Conservation (phyloP, 2,113 vertebrate species). For the Taxidea taxus region DNA sequence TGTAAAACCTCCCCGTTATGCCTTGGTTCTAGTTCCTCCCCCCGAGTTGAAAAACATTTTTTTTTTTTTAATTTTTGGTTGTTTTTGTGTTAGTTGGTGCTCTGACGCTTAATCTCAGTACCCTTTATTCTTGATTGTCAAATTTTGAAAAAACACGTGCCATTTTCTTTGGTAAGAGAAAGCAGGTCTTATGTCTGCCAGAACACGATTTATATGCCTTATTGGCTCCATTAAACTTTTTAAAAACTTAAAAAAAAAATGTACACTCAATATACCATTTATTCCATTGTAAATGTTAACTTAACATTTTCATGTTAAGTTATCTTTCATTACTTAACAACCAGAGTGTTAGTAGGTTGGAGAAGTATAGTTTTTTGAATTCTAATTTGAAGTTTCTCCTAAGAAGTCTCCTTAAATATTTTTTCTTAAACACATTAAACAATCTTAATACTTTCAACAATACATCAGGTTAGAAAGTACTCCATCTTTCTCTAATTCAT, state of each 20-base stretch:
- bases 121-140: slow-evolving; percentile 75
- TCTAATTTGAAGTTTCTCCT: background rate
- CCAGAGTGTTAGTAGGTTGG: background rate
- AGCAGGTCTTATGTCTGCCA: slow-evolving; percentile 78
- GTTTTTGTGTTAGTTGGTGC: slow-evolving; percentile 77
- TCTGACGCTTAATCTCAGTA: slow-evolving; percentile 76
- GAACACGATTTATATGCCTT: slow-evolving; percentile 75
- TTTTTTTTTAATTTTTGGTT: too few species aligned
- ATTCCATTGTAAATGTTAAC: background rate
- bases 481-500: background rate
- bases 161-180: slow-evolving; percentile 81
- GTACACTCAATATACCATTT: too few species aligned
- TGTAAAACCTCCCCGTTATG: slow-evolving; percentile 47
- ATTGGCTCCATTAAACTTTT: slow-evolving; percentile 79
- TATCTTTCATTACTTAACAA: background rate
- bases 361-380: background rate
- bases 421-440: background rate
- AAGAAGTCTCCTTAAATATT: background rate
- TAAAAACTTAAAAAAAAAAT: too few species aligned
- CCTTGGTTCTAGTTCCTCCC: slow-evolving; percentile 68
- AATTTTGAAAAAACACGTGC: slow-evolving; percentile 80
- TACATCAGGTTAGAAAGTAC: background rate
- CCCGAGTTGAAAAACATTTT: slow-evolving; percentile 62
- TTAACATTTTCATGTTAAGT: background rate
- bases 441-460: background rate